These are phyloP conservation scores for Lumbricus terrestris DNA, from an alignment of 2,888 invertebrate species.

Conservation along the genomic window DNA sequence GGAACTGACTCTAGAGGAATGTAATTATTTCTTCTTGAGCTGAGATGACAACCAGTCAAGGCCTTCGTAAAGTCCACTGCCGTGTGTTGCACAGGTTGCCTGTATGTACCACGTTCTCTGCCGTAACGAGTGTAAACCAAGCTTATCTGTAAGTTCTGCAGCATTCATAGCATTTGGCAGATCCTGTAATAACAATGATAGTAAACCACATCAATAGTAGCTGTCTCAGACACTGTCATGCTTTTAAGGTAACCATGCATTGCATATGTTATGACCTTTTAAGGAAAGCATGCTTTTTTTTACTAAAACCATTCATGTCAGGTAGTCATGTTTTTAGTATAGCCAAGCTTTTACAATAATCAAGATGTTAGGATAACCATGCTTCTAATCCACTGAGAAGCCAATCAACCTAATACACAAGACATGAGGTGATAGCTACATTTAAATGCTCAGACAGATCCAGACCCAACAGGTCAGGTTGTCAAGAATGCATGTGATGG, in stretches of 20 bases:
- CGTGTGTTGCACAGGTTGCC: slow-evolving; percentile 87
- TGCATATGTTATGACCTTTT: no score
- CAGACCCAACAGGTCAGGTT: background rate
- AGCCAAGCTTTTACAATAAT: no score
- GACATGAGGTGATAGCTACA: background rate
- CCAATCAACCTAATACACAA: background rate
- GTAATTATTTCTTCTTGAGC: slow-evolving; percentile 67
- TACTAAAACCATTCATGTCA: no score
- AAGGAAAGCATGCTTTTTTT: no score
- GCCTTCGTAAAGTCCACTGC: slow-evolving; percentile 97
- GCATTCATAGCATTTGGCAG: slow-evolving; percentile 99
- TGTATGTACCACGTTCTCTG: slow-evolving; percentile 78
- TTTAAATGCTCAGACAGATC: background rate
- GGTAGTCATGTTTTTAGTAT: no score
- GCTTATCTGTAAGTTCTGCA: slow-evolving; percentile 98
- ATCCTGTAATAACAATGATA: slow-evolving; percentile 69
- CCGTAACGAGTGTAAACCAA: slow-evolving; percentile 93
- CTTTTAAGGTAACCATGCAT: background rate
- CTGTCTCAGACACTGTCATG: background rate
- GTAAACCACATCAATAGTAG: slow-evolving; percentile 59
- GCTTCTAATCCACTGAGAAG: no score
- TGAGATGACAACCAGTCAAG: slow-evolving; percentile 99
- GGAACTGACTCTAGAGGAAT: background rate
- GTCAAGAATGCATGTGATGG: background rate
- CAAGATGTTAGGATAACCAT: no score